phyloP scores from a whole-genome alignment of 2,888 invertebrate species.

The Aphrophora alni region DNA sequence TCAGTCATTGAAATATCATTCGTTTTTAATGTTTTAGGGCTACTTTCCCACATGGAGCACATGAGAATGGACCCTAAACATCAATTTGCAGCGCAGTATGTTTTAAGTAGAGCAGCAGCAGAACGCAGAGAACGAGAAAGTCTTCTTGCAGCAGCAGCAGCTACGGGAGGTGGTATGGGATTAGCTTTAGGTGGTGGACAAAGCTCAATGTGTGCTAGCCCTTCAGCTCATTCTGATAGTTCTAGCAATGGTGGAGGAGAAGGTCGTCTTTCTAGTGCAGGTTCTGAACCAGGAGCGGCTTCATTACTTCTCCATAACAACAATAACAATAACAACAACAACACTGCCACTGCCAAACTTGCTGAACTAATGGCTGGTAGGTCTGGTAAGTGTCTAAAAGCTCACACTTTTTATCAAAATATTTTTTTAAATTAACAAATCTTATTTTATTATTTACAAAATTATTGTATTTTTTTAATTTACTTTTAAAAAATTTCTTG shows the following conservation, averaged over 20 bases:
- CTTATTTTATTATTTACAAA: no score
- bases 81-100: conserved; percentile 94
- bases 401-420: background rate
- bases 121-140: conserved; percentile 85
- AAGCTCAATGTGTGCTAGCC: conserved; percentile 71
- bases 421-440: no score
- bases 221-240: conserved; percentile 86
- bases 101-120: conserved; percentile 87
- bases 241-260: conserved; percentile 75
- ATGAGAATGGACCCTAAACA: conserved; percentile 97
- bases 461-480: no score
- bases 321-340: conserved; percentile 69
- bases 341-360: conserved; percentile 57
- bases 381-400: conserved; percentile 44
- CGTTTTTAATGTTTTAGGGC: conserved; percentile 68
- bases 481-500: no score
- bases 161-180: conserved; percentile 56
- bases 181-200: conserved; percentile 44
- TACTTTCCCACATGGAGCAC: conserved; percentile 93
- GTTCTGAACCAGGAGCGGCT: conserved; percentile 70
- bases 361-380: conserved; percentile 53
- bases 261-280: conserved; percentile 74
- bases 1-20: no score
- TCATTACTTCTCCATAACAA: conserved; percentile 63
- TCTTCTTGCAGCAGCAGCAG: conserved; percentile 67